Percentiles rank a stretch among this genome's conserved stretches.
These are phyloP conservation scores for Echinarachnius parma DNA, from an alignment of 53 echinoderm and acorn worm genomes.

Conservation along the genomic window DNA sequence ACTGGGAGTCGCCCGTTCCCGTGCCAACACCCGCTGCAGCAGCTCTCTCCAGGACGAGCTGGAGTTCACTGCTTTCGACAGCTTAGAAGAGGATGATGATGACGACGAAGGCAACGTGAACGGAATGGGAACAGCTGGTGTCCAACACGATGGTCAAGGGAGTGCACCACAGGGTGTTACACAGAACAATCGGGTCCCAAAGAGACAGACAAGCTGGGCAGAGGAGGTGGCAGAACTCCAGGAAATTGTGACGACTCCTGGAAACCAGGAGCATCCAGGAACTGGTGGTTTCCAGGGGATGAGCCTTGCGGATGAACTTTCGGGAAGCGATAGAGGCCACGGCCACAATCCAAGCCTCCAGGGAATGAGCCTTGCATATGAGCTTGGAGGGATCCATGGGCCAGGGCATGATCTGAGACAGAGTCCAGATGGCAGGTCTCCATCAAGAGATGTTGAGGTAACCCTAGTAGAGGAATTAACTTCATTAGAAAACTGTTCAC, in stretches of 20 bases:
- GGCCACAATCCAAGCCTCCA: neutral
- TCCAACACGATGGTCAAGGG: slow-evolving; percentile 7
- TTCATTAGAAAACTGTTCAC: too few species aligned
- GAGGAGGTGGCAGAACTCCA: slow-evolving; percentile 24
- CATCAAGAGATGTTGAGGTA: too few species aligned
- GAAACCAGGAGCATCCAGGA: neutral
- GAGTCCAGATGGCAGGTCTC: neutral
- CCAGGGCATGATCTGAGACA: too few species aligned
- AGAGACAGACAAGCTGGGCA: slow-evolving; percentile 14
- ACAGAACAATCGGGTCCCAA: neutral
- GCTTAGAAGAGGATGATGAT: slow-evolving; percentile 35
- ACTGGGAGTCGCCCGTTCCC: slow-evolving; percentile 28
- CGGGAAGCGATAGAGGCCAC: neutral
- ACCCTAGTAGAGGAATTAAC: too few species aligned
- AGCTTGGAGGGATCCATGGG: too few species aligned
- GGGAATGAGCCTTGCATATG: too few species aligned
- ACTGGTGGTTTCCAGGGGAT: slow-evolving; percentile 6
- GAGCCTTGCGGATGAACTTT: slow-evolving; percentile 18
- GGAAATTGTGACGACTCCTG: neutral
- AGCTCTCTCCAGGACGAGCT: slow-evolving; percentile 39
- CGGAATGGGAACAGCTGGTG: neutral
- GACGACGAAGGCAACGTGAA: neutral
- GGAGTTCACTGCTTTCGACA: slow-evolving; percentile 34
- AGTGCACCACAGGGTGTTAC: slow-evolving; percentile 2
- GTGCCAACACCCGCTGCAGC: slow-evolving; percentile 43